Evolutionary conservation across 53 echinoderm and acorn worm genomes (phyloP), one percentile per base, ranked within the genome.

Genomic region (Apostichopus leukothele): DNA sequence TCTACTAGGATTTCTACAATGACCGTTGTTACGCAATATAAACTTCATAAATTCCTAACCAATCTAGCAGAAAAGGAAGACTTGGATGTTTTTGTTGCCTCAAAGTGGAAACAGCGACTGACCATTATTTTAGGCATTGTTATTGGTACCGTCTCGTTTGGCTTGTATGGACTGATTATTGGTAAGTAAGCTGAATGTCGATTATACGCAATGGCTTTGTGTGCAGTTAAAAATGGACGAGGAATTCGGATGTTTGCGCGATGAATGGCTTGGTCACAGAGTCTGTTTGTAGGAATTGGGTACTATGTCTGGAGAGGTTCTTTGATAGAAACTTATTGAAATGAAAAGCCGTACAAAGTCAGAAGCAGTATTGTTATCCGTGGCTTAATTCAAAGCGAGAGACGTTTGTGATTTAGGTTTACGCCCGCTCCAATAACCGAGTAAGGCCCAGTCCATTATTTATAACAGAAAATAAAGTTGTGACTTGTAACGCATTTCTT

Each of bases 1-100:
- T 39, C 39, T 39, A 39, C 39, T 39, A 39, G 39, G 39, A 39
- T 39, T 39, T 39, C 57, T 57, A 57, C 18, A 19, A 76, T 76
- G 77, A 76, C 50, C 9, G 77, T 52, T 11, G 77, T 76, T 39
- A 25, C 77, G 9, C 77, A 76, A 21, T 76, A 76, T 76, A 76
- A 76, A 52, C 77, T 76, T 14, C 77, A 76, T 76, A 76, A 76
- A 52, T 76, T 76, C 50, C 52, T 76, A 21, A 76, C 77, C 6
- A 21, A 39, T 76, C 26, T 76, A 39, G 50, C 77, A 27, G 77
- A 76, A 16, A 76, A 76, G 27, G 77, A 76, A 51, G 77, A 76
- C 26, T 14, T 76, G 11, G 27, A 76, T 16, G 77, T 76, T 8
- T 76, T 51, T 52, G 77, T 76, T 10, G 50, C 77, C 77, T 51